Percentiles rank a stretch among this genome's conserved stretches.
Evolutionary conservation across 2,888 invertebrate species (phyloP).

Genomic region (Alviniconcha strummeri): DNA sequence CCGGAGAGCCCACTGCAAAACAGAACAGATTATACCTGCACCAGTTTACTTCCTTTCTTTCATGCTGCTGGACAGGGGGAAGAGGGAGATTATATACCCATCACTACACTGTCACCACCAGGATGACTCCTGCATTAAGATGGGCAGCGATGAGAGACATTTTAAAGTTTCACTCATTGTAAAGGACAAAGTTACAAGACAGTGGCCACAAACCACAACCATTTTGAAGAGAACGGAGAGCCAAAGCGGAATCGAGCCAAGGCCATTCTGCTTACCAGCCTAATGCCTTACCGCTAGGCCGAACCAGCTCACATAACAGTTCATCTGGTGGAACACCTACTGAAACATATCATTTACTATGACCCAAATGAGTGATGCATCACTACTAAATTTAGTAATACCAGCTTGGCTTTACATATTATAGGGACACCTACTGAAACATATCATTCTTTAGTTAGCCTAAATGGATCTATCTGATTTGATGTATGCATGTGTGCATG

Average conservation of each 20-base stretch:
- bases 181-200: no score
- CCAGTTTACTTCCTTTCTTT: neutral
- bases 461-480: neutral
- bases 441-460: neutral
- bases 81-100: neutral
- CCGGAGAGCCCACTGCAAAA: conserved; percentile 6
- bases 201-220: no score
- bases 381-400: neutral
- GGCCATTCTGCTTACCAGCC: no score
- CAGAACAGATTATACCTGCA: neutral
- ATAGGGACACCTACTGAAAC: neutral
- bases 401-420: neutral
- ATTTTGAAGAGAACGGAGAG: no score
- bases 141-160: neutral
- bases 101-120: neutral
- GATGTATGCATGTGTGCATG: neutral
- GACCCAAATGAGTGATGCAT: no score
- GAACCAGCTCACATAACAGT: no score
- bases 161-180: neutral
- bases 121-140: neutral
- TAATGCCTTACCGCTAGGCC: no score
- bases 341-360: no score
- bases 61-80: neutral
- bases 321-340: no score
- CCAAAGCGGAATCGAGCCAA: no score